Percentiles rank a stretch among this genome's conserved stretches.
These are phyloP conservation scores for Nixonia krombeini DNA, from an alignment of 1,140 invertebrate species.

Conservation along the genomic window DNA sequence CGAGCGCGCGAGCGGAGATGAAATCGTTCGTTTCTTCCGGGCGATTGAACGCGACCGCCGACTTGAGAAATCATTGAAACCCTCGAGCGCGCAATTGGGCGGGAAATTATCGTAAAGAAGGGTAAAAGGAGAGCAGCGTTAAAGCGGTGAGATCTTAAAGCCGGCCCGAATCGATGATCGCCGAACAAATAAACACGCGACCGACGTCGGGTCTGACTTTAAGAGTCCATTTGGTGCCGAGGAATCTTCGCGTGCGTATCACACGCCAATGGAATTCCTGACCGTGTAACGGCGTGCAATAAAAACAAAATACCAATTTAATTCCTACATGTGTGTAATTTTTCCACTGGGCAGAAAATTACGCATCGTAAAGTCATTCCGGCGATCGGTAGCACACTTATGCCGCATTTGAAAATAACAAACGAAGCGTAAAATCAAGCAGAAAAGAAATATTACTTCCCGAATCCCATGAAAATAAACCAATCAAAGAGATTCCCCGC, in stretches of 20 bases:
- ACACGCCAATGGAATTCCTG: too few relatives aligned
- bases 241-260: too few relatives aligned
- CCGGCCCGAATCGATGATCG: neutral
- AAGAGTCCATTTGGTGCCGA: constrained; percentile 51
- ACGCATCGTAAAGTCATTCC: too few relatives aligned
- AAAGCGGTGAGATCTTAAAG: constrained; percentile 41
- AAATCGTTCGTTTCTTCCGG: constrained; percentile 11
- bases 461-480: constrained; percentile 47
- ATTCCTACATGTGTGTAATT: too few relatives aligned
- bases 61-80: constrained; percentile 46
- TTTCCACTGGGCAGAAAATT: too few relatives aligned
- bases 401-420: constrained; percentile 11
- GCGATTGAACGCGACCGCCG: constrained; percentile 31
- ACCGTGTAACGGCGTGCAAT: too few relatives aligned
- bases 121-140: constrained; percentile 44
- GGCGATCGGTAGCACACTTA: neutral
- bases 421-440: constrained; percentile 46
- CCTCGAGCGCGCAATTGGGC: constrained; percentile 46
- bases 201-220: constrained; percentile 36
- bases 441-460: constrained; percentile 44
- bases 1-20: neutral
- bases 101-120: constrained; percentile 50
- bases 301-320: too few relatives aligned
- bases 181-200: constrained; percentile 47
- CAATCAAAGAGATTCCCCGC: constrained; percentile 46